Conservation (phyloP, 2,797 vertebrate genomes). For the Sparus aurata region DNA sequence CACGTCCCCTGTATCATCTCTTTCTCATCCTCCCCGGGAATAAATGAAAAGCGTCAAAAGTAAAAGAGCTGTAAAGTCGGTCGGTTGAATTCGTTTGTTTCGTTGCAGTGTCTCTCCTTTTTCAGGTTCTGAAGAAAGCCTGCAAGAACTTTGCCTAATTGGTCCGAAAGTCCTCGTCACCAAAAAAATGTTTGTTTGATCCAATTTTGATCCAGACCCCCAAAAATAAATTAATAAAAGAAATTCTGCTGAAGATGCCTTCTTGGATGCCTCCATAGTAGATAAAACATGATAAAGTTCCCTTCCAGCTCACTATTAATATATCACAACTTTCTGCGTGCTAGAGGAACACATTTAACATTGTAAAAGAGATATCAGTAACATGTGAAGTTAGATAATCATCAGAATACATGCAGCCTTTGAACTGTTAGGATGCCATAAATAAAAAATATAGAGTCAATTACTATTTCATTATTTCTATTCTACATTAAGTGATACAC, state of each 20-base stretch:
- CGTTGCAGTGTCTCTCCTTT: background rate
- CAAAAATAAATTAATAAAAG: no score
- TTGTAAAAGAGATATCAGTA: slow-evolving; percentile 26
- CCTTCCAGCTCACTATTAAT: no score
- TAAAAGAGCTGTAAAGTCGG: no score
- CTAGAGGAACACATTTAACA: slow-evolving; percentile 20
- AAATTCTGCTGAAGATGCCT: no score
- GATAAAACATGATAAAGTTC: no score
- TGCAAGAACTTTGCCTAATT: background rate
- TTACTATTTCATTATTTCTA: background rate
- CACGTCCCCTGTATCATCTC: no score
- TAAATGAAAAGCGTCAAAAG: no score
- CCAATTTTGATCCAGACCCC: no score
- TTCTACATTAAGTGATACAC: background rate
- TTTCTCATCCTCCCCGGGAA: no score
- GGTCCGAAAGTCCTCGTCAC: background rate
- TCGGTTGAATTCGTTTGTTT: no score
- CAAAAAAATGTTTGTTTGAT: no score
- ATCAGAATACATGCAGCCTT: slow-evolving; percentile 20
- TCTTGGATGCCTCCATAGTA: no score
- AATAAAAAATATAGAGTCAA: background rate
- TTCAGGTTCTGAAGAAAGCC: background rate
- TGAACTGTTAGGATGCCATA: background rate
- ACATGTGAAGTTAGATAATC: slow-evolving; percentile 20
- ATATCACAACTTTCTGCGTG: background rate